Base-by-base conservation (phyloP, 2,113 vertebrate genomes). In the Phyllostomus hastatus region DNA sequence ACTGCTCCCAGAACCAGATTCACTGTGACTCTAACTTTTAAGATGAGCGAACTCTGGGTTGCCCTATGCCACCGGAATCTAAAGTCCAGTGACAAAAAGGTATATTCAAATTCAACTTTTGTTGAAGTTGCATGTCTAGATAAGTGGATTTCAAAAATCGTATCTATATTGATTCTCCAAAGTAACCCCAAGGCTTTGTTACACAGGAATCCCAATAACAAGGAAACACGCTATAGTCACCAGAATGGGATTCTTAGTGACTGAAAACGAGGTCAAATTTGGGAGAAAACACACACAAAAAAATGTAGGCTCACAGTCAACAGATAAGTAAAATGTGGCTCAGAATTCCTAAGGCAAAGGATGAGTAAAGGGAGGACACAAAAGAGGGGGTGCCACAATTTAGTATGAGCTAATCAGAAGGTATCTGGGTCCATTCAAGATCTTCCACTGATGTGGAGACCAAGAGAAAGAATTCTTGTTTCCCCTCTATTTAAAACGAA, bases 31-130 rank as follows among this genome's bases (percentile, higher is more conserved):
- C 43, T 90, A 79, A 88, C 19, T 83, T 83, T 78, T 89, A 66
- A 80, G 66, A 86, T 50, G 50, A 80, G 33, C 57, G 33, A 64
- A 85, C 24, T 48, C 72, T 59, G 9, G 59, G 57, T 73, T 66
- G 7, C 22, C 41, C n/a, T n/a, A 15, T 52, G 78, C 38, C 59
- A 78, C 79, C 61, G 61, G 66, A 88, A 81, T 89, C 20, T 38
- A n/a, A 92, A 73, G 22, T 80, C 80, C 35, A 92, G 52, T 70
- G 31, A 90, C 33, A 2, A 48, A 67, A 59, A 67, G 17, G 41
- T 88, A 33, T 41, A 89, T 48, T 92, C 59, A 96, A 88, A 92
- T 92, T 28, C 61, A 92, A 41, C 26, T 61, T 78, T n/a, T 26
- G 16, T 35, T 79, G 73, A 89, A 70, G 83, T 46, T 88, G 10